phyloP scores from a whole-genome alignment of 2,888 invertebrate genomes.

The Temnothorax ravouxi region DNA sequence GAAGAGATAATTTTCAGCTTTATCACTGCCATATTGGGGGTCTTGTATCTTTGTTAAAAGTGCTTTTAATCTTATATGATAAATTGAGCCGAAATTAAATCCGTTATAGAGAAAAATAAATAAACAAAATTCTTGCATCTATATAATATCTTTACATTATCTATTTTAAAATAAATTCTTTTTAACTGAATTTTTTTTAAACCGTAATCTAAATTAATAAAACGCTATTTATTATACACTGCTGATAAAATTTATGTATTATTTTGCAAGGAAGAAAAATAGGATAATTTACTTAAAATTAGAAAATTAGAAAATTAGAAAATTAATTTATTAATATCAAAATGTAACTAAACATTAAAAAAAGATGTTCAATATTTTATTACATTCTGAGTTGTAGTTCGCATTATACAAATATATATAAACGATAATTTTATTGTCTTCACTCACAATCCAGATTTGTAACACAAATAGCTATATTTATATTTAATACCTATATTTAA shows the following conservation, averaged over 20 bases:
- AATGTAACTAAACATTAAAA: neutral
- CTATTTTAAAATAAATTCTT: constrained; percentile 11
- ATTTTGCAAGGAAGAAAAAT: neutral
- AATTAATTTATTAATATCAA: neutral
- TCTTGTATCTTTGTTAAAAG: constrained; percentile 23
- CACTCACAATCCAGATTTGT: neutral
- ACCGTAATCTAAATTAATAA: neutral
- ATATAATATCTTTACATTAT: constrained; percentile 4
- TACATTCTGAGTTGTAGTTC: neutral
- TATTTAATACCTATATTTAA: neutral
- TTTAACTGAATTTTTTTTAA: neutral
- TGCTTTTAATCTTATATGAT: constrained; percentile 21
- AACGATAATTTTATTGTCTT: neutral
- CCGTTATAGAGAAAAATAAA: neutral
- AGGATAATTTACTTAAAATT: constrained; percentile 7
- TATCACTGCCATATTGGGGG: constrained; percentile 34
- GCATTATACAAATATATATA: neutral
- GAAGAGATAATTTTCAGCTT: constrained; percentile 62
- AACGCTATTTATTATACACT: neutral
- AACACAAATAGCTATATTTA: neutral
- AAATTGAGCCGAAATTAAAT: neutral
- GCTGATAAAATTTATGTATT: neutral
- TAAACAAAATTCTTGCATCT: neutral
- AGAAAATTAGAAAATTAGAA: too few species aligned
- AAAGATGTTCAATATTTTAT: neutral